Percentiles rank a stretch among this genome's conserved stretches.
Conservation (phyloP, 2,113 vertebrate species). For the cat (Felis catus) region DNA sequence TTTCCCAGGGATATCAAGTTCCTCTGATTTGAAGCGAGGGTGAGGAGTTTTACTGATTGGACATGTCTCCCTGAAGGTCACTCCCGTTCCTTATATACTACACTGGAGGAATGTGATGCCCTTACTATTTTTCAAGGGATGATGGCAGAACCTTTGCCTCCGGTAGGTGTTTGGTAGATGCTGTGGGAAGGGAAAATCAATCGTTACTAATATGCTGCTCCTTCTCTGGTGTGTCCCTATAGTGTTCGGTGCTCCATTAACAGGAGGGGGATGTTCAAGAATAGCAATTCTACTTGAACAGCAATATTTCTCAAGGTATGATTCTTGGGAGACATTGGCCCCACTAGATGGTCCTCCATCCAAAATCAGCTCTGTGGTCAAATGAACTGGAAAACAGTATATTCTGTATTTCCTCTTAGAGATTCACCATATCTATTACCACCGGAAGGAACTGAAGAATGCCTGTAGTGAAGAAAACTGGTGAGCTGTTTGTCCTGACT, state of each 20-base stretch:
- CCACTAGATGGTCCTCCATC: neutral
- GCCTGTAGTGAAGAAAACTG: neutral
- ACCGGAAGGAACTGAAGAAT: neutral
- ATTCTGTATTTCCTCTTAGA: neutral
- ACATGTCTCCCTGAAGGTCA: accelerated
- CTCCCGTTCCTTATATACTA: accelerated
- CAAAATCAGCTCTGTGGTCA: neutral
- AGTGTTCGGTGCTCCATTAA: neutral
- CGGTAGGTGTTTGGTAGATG: neutral
- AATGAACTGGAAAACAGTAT: neutral
- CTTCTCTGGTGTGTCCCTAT: neutral
- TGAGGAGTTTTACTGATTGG: neutral
- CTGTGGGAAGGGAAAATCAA: neutral
- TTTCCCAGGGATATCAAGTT: neutral
- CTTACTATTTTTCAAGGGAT: neutral
- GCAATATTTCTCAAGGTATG: neutral
- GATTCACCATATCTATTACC: too few relatives aligned
- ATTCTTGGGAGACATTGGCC: neutral
- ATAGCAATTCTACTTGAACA: neutral
- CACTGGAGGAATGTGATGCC: neutral
- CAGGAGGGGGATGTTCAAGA: neutral
- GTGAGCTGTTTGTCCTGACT: neutral
- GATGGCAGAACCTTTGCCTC: neutral
- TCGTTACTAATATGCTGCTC: too few relatives aligned
- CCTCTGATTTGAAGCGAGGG: neutral